phyloP scores from a whole-genome alignment of 2,797 vertebrate genomes.

The Sebastes hubbsi region DNA sequence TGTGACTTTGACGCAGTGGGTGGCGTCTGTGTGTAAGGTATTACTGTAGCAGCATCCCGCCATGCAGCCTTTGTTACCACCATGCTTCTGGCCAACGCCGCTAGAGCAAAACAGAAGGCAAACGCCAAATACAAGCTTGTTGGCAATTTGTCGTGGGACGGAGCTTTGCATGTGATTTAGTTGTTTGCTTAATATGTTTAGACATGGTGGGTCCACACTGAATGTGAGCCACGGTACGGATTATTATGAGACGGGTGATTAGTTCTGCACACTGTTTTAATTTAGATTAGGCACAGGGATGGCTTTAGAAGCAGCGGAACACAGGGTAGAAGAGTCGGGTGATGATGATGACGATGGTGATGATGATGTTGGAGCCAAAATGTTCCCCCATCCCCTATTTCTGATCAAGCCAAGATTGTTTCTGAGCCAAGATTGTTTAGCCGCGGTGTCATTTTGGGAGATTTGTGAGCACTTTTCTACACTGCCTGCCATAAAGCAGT shows the following conservation, averaged over 20 bases:
- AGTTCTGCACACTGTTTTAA: conserved; percentile 28
- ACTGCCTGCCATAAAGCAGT: conserved; percentile 26
- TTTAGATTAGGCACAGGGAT: conserved; percentile 17
- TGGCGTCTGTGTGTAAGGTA: conserved; percentile 36
- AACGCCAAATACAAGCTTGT: conserved; percentile 49
- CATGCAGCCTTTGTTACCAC: conserved; percentile 51
- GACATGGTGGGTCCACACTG: conserved; percentile 26
- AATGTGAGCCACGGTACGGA: conserved; percentile 7
- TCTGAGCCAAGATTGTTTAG: conserved; percentile 33
- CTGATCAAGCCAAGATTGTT: conserved; percentile 34
- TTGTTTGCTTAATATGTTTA: conserved; percentile 60
- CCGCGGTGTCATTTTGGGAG: conserved; percentile 29
- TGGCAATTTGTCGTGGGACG: conserved; percentile 55
- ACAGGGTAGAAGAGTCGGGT: neutral
- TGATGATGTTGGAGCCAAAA: neutral
- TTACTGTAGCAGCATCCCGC: conserved; percentile 34
- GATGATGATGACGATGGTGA: neutral
- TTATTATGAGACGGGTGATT: conserved; percentile 40
- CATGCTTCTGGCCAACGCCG: conserved; percentile 41
- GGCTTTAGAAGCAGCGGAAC: conserved; percentile 1
- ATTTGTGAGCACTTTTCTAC: conserved; percentile 37
- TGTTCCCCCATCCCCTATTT: neutral
- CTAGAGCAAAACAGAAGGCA: conserved; percentile 43
- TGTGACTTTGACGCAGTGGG: conserved; percentile 58
- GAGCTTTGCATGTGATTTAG: conserved; percentile 55